Evolutionary conservation across 2,888 invertebrate genomes (phyloP), one percentile per base, ranked within the genome.

Genomic region (Stomorhina lunata): DNA sequence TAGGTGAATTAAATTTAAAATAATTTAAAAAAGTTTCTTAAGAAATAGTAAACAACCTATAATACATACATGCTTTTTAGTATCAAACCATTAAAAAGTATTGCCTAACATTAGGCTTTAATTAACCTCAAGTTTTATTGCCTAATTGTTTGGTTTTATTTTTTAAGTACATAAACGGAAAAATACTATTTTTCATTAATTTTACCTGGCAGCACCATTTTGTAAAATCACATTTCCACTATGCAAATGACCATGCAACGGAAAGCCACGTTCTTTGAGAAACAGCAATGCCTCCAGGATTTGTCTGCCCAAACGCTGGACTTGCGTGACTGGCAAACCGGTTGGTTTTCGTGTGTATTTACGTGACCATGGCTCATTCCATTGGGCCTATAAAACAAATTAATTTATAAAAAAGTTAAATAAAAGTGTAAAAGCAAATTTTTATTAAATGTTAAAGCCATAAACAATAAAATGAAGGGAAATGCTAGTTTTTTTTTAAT

Each of bases 161-260:
- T 17, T 17, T 55, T 68, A n/a, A n/a, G n/a, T n/a, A n/a, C n/a
- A n/a, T n/a, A n/a, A n/a, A n/a, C n/a, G n/a, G n/a, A n/a, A n/a
- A n/a, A n/a, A n/a, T n/a, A n/a, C n/a, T 22, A 45, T 29, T 65
- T 0, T 57, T 55, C 34, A 32, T 55, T 27, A 22, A 82, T 90
- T 65, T 90, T 87, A 95, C 95, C 97, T 94, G 61, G 98, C 98
- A 0, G 97, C 96, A 20, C 97, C 97, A 90, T 98, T 97, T 88
- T 98, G 97, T 48, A 98, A 93, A 85, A 98, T 95, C 27, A 98
- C 95, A 91, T 98, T 98, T 43, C 97, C 97, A 68, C 96, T 95
- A 91, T 98, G 97, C 85, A 98, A 92, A 91, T 98, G 97, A 50
- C 95, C 94, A 87, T 96, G 96, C 9, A 95, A 94, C 2, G 97